Percentiles rank a stretch among this genome's conserved stretches.
These are phyloP conservation scores for Agonum fuliginosum DNA, from an alignment of 2,888 invertebrate species.

Conservation along the genomic window DNA sequence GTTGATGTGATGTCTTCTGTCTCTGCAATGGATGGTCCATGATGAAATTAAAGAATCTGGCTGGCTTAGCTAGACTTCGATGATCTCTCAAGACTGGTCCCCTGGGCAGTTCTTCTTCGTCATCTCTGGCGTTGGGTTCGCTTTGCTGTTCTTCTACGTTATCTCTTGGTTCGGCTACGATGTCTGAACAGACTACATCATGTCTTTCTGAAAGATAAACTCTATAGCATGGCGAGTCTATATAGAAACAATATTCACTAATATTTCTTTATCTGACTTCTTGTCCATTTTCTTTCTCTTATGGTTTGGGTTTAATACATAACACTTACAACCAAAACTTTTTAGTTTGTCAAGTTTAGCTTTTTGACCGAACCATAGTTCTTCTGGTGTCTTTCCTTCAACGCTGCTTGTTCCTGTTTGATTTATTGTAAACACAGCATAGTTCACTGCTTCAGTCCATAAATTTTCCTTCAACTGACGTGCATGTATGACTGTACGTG, in stretches of 20 bases:
- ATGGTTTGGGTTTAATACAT: constrained; percentile 61
- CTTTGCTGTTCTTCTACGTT: too few species aligned
- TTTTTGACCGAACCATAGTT: constrained; percentile 48
- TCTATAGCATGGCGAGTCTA: constrained; percentile 61
- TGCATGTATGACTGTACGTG: too few species aligned
- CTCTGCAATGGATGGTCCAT: background rate
- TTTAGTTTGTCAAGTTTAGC: constrained; percentile 57
- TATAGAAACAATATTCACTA: constrained; percentile 62
- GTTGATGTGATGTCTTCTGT: background rate
- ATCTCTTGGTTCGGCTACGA: too few species aligned
- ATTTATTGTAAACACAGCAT: too few species aligned
- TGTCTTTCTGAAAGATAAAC: constrained; percentile 57
- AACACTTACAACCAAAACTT: constrained; percentile 63
- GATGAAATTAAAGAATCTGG: background rate
- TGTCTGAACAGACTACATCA: constrained; percentile 55
- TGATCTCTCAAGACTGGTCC: background rate
- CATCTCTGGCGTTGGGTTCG: background rate
- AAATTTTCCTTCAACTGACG: too few species aligned
- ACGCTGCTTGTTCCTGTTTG: too few species aligned
- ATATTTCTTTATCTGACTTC: constrained; percentile 62
- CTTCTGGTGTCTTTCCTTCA: too few species aligned
- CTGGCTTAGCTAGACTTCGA: background rate
- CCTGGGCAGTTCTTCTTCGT: background rate
- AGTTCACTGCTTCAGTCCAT: too few species aligned
- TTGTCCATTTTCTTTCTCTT: constrained; percentile 62